A percentile compares a stretch with the other conserved stretches of the same genome.
phyloP scores from a whole-genome alignment of 2,113 vertebrate genomes.

The Ptychochromis oligacanthus region DNA sequence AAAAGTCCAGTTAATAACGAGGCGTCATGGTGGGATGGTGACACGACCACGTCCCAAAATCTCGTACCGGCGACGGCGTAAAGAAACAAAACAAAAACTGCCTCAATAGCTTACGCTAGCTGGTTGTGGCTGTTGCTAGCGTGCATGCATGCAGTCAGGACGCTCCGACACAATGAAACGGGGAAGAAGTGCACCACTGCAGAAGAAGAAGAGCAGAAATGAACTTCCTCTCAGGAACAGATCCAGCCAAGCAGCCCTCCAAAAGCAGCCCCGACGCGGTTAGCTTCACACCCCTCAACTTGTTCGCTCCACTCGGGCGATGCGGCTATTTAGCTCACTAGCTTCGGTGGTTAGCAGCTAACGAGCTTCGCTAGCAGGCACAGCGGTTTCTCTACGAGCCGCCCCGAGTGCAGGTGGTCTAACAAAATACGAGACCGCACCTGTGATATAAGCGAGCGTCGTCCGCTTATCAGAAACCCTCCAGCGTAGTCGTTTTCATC shows the following conservation, averaged over 20 bases:
- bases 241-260: conserved; percentile 3
- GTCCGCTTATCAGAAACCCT: not conserved
- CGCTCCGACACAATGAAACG: conserved; percentile 18
- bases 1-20: not conserved
- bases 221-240: not conserved
- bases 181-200: not conserved
- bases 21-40: conserved; percentile 15
- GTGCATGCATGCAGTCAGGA: not conserved
- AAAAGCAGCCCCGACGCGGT: not conserved
- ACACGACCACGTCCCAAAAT: not conserved
- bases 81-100: not conserved
- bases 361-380: conserved; percentile 11
- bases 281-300: conserved; percentile 16
- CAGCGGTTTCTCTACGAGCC: conserved; percentile 11
- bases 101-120: conserved; percentile 35
- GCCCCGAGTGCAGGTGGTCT: conserved; percentile 4
- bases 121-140: conserved; percentile 48
- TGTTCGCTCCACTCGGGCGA: conserved; percentile 27
- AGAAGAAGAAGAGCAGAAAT: not conserved
- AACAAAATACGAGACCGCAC: not conserved
- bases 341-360: conserved; percentile 45
- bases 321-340: conserved; percentile 38
- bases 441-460: not conserved
- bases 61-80: not conserved
- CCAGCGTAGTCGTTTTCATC: not conserved